Percentiles rank a stretch among this genome's conserved stretches.
Evolutionary conservation across 2,797 vertebrate genomes (phyloP).

Genomic region (Triplophysa bombifrons): DNA sequence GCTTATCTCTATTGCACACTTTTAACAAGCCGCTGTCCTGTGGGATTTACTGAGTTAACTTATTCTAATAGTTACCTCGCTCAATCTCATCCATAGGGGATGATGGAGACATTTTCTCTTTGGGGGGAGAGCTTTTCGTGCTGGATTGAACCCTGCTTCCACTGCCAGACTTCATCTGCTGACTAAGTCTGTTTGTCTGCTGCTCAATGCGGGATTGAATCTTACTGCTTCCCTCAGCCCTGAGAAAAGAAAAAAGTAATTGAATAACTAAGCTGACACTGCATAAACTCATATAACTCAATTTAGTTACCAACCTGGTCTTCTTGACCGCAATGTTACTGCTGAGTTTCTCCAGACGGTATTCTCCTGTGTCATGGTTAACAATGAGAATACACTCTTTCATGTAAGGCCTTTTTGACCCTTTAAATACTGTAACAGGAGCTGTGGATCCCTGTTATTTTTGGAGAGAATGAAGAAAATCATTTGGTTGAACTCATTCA

Average conservation of each 20-base stretch:
- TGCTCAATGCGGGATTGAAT: conserved; percentile 86
- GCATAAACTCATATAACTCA: background rate
- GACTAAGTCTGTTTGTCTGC: conserved; percentile 76
- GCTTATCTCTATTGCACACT: no score
- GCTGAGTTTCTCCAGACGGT: conserved; percentile 95
- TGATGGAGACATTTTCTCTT: conserved; percentile 84
- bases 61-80: conserved; percentile 76
- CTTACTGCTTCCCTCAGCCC: conserved; percentile 96
- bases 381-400: conserved; percentile 98
- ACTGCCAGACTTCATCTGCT: conserved; percentile 76
- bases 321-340: conserved; percentile 98
- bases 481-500: background rate
- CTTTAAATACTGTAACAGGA: conserved; percentile 97
- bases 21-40: background rate
- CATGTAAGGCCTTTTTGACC: conserved; percentile 95
- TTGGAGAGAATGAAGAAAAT: background rate
- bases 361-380: conserved; percentile 98
- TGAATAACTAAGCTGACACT: no score
- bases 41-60: background rate
- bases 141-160: conserved; percentile 77
- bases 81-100: conserved; percentile 96
- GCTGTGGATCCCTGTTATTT: conserved; percentile 87
- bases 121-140: conserved; percentile 83
- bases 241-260: conserved; percentile 56
- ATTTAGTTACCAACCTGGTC: conserved; percentile 80